Base-by-base conservation (phyloP, 2,797 vertebrate genomes). In the Steatocranus sp. region DNA sequence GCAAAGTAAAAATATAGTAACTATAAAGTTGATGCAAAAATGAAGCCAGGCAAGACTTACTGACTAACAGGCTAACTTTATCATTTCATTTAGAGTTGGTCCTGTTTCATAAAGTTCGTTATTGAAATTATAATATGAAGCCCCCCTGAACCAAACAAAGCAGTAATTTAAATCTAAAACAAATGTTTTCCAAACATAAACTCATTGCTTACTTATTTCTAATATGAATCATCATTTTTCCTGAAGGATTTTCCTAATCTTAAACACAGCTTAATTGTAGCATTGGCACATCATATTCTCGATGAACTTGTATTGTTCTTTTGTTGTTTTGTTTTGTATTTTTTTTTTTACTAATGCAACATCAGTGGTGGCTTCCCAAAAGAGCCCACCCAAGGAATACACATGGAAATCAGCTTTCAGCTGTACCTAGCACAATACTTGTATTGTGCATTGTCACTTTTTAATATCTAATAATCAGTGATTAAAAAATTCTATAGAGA, bases 161-260 rank as follows among this genome's bases (percentile, higher is more conserved):
- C 43, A 73, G 7, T 73, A 48, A 48, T 73, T 73, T 48, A 30
- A 48, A 73, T 30, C 25, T 73, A 46, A 73, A 48, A 48, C 43
- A 32, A 73, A 48, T 73, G 25, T 73, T 73, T 48, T 27, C 17
- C 25, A 48, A 48, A 48, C 43, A 73, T 12, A 3, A 48, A 73
- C 17, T 48, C 68, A n/a, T 73, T 68, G 23, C 5, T 0, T 43
- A 43, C 63, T 68, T 70, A 46, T 70, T 27, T 70, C 38, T 70
- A 70, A 70, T 46, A 12, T 5, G 30, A 73, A 73, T 48, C 25
- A 48, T n/a, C 2, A 8, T 48, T 18, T 30, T 48, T 1, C 25
- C 68, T 18, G 41, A 46, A 27, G 41, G 41, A 70, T 73, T n/a
- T 73, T 73, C 43, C 7, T 48, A 73, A 73, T 48, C 25, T 46